Conservation (phyloP, 2,797 vertebrate species). For the Pteronotus mesoamericanus region DNA sequence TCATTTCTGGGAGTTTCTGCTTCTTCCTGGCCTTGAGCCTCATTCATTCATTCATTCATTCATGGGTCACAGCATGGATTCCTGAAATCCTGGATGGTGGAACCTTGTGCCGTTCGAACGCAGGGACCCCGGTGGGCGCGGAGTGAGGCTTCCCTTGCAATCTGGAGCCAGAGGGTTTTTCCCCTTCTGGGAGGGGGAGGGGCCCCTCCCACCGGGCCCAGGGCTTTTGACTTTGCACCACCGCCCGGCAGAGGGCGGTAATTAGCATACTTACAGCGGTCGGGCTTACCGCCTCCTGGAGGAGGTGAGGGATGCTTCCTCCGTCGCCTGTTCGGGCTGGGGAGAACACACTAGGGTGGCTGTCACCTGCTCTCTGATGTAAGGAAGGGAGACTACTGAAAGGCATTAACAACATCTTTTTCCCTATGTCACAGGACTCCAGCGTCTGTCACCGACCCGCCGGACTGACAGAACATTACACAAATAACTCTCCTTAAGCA, state of each 20-base stretch:
- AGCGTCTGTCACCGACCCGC: background rate
- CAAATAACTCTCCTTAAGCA: slow-evolving; percentile 51
- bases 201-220: background rate
- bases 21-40: background rate
- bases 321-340: background rate
- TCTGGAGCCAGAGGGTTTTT: background rate
- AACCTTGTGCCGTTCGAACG: background rate
- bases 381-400: background rate
- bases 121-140: background rate
- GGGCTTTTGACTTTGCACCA: background rate
- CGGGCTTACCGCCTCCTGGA: background rate
- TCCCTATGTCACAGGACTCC: background rate
- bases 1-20: background rate
- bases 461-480: background rate
- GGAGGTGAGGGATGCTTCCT: accelerated
- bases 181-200: background rate
- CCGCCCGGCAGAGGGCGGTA: background rate
- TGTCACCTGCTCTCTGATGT: background rate
- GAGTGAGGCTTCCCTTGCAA: background rate
- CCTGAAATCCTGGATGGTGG: background rate
- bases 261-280: background rate
- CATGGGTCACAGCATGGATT: background rate
- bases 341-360: background rate
- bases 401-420: background rate
- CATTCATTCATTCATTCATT: background rate